These are phyloP conservation scores for Harpalus rufipes DNA, from an alignment of 2,888 invertebrate genomes.

Conservation along the genomic window DNA sequence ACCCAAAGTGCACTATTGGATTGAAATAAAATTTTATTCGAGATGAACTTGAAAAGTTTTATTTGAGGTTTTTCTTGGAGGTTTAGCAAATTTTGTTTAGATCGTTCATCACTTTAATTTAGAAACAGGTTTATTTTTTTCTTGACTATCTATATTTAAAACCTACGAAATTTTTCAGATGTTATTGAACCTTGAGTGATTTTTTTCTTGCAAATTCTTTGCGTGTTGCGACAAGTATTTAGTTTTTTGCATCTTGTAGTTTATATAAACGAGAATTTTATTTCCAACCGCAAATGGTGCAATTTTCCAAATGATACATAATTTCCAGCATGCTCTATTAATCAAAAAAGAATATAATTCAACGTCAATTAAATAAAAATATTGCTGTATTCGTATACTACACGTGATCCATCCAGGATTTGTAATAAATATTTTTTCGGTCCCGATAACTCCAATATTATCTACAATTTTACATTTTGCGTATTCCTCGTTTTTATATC, in stretches of 20 bases:
- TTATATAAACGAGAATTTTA: background rate
- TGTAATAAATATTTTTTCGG: no score
- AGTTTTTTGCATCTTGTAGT: background rate
- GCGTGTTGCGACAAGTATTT: background rate
- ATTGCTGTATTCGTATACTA: no score
- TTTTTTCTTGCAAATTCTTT: conserved; percentile 19
- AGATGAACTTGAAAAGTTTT: background rate
- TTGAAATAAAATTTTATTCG: background rate
- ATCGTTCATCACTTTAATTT: conserved; percentile 17
- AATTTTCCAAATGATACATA: background rate
- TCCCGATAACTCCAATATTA: no score
- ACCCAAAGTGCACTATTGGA: background rate
- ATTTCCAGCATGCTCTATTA: background rate
- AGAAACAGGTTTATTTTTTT: conserved; percentile 33
- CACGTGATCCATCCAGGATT: no score
- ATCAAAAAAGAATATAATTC: background rate
- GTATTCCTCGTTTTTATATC: no score
- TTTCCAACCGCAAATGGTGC: background rate
- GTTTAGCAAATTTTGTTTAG: background rate
- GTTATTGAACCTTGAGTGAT: conserved; percentile 19
- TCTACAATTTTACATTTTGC: no score
- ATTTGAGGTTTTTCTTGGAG: background rate
- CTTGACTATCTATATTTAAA: conserved; percentile 25
- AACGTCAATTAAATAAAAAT: no score
- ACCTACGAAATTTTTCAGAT: conserved; percentile 33